Evolutionary conservation across 1,140 invertebrate genomes (phyloP), one percentile per base, ranked within the genome.

Genomic region (Cephus cinctus): DNA sequence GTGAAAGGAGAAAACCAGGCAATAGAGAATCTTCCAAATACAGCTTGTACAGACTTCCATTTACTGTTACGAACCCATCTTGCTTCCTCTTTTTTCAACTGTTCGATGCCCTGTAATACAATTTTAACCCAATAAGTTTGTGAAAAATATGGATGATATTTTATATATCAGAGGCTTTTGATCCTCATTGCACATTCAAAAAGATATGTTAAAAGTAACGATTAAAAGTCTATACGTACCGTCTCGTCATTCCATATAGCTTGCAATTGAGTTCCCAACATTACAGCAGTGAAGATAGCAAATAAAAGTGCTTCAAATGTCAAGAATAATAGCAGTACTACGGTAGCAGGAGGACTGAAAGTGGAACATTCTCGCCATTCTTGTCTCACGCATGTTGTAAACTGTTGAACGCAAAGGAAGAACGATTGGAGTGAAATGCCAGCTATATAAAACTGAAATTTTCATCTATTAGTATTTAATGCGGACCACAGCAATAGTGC

Each of bases 241-340:
- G 97, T 99, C 81, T 99, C 94, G 79, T 99, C 98, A 67, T 94
- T 93, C 83, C 95, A 98, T 65, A 99, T 99, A 8, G 96, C 94
- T 70, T 95, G 92, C n/a, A 99, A 74, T 75, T 98, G 95, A 1
- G 95, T 95, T 22, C 89, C 90, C 61, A 98, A 85, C 98, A 99
- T 99, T 5, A 99, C 94, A 20, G 88, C 87, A 4, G 97, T 99
- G 76, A 99, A 99, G 57, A 99, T 96, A 11, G 96, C 93, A 80
- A 99, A 99, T 12, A 99, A 80, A 16, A 99, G 79, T 0, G 92
- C 92, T 77, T 99, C 98, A 67, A 99, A 97, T 19, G 96, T 89
- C 12, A 99, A 82, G 69, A 98, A 98, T 40, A 99, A 83, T 11
- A 99, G 77, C 35, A 99, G 80, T 14, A 99, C 88, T 20, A 98